Percentiles rank a stretch among this genome's conserved stretches.
These are phyloP conservation scores for Acipenser ruthenus DNA, from an alignment of 2,797 vertebrate genomes.

Conservation along the genomic window DNA sequence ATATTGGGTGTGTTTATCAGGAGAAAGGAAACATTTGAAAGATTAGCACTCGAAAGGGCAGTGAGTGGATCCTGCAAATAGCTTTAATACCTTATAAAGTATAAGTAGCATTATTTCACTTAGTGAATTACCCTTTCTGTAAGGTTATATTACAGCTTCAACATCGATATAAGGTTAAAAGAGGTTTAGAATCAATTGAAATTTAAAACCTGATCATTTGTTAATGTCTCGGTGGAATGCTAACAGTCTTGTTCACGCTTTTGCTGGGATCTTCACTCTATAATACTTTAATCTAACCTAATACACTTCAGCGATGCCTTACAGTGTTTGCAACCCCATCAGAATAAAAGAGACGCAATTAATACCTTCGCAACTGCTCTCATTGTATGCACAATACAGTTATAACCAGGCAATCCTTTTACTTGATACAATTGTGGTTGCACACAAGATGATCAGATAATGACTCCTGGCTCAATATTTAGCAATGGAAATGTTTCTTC, in stretches of 20 bases:
- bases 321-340: constrained; percentile 10
- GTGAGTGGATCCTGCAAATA: not conserved
- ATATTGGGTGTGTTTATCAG: too few relatives aligned
- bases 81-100: not conserved
- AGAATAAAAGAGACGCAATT: constrained; percentile 8
- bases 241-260: constrained; percentile 29
- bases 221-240: constrained; percentile 26
- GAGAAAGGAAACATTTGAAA: too few relatives aligned
- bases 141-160: constrained; percentile 24
- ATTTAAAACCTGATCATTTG: constrained; percentile 32
- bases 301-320: constrained; percentile 9
- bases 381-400: not conserved
- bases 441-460: not conserved
- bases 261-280: constrained; percentile 11
- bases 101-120: not conserved
- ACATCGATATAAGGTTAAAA: constrained; percentile 42
- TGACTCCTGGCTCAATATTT: too few relatives aligned
- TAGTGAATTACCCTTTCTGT: constrained; percentile 19
- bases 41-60: too few relatives aligned
- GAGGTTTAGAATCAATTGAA: constrained; percentile 42
- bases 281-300: constrained; percentile 11
- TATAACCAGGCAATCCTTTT: not conserved
- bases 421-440: not conserved
- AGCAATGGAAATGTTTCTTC: too few relatives aligned
- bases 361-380: not conserved